A percentile compares a stretch with the other conserved stretches of the same genome.
Evolutionary conservation across 2,888 invertebrate genomes (phyloP).

Genomic region (Zeuzera pyrina): DNA sequence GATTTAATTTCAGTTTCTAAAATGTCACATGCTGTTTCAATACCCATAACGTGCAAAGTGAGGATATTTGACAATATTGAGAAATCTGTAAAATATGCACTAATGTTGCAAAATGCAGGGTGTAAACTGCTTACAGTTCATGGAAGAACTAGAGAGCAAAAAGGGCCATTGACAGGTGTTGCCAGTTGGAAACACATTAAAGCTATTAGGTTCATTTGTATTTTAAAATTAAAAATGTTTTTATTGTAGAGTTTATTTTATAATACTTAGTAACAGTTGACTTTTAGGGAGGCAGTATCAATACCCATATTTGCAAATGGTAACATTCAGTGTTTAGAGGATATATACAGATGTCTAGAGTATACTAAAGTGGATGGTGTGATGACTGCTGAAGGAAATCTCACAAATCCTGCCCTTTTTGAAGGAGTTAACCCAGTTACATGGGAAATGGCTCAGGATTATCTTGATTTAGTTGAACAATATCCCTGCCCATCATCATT

Average conservation of each 20-base stretch:
- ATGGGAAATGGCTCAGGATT: constrained; percentile 93
- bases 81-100: constrained; percentile 92
- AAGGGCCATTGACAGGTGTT: constrained; percentile 94
- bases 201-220: constrained; percentile 81
- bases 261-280: constrained; percentile 4
- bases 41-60: constrained; percentile 98
- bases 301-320: constrained; percentile 98
- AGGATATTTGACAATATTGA: constrained; percentile 89
- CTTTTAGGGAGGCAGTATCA: constrained; percentile 82
- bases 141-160: constrained; percentile 95
- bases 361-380: constrained; percentile 90
- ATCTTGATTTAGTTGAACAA: constrained; percentile 84
- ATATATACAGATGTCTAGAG: constrained; percentile 86
- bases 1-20: no score
- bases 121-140: constrained; percentile 95
- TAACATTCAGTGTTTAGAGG: constrained; percentile 93
- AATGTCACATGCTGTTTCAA: constrained; percentile 78
- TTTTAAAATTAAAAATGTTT: background rate
- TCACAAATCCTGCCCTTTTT: constrained; percentile 98
- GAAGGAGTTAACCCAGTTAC: constrained; percentile 82
- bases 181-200: constrained; percentile 96
- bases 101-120: constrained; percentile 95
- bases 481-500: constrained; percentile 93
- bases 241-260: background rate
- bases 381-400: constrained; percentile 95